Evolutionary conservation across 1,140 invertebrate genomes (phyloP).

Genomic region (Piezodorus guildinii): DNA sequence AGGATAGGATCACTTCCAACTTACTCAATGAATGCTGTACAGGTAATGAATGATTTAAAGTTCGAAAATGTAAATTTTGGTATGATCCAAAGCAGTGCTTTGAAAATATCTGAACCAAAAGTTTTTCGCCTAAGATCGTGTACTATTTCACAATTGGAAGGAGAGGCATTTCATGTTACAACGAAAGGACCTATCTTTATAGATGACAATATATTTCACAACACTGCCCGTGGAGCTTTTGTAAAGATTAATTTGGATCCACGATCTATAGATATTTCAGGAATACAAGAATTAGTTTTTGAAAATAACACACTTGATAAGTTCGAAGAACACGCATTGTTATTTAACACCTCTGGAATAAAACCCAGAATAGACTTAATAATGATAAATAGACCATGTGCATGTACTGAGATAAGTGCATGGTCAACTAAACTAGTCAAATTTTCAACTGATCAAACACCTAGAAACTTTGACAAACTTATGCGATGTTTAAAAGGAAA

Average conservation of each 20-base stretch:
- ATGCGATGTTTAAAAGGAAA: constrained; percentile 25
- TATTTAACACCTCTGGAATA: constrained; percentile 44
- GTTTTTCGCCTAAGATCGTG: constrained; percentile 51
- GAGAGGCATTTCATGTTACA: constrained; percentile 49
- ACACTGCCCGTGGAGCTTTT: constrained; percentile 46
- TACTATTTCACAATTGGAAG: constrained; percentile 43
- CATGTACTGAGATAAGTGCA: constrained; percentile 39
- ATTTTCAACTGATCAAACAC: constrained; percentile 30
- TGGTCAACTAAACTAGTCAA: constrained; percentile 38
- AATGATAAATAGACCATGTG: constrained; percentile 45
- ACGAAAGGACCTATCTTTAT: constrained; percentile 49
- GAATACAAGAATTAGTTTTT: constrained; percentile 42
- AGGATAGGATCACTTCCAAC: constrained; percentile 47
- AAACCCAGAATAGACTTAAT: constrained; percentile 42
- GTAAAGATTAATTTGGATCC: constrained; percentile 42
- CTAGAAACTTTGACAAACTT: constrained; percentile 26
- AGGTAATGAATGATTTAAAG: constrained; percentile 48
- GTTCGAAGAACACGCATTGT: constrained; percentile 44
- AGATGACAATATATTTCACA: constrained; percentile 49
- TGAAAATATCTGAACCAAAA: constrained; percentile 44
- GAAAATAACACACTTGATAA: constrained; percentile 48
- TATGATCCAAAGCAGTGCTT: constrained; percentile 38
- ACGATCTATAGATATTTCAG: constrained; percentile 29
- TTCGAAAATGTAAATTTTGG: constrained; percentile 37
- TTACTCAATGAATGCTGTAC: constrained; percentile 56